Evolutionary conservation across 2,113 vertebrate genomes (phyloP), one percentile per base, ranked within the genome.

Genomic region (Rallus limicola): DNA sequence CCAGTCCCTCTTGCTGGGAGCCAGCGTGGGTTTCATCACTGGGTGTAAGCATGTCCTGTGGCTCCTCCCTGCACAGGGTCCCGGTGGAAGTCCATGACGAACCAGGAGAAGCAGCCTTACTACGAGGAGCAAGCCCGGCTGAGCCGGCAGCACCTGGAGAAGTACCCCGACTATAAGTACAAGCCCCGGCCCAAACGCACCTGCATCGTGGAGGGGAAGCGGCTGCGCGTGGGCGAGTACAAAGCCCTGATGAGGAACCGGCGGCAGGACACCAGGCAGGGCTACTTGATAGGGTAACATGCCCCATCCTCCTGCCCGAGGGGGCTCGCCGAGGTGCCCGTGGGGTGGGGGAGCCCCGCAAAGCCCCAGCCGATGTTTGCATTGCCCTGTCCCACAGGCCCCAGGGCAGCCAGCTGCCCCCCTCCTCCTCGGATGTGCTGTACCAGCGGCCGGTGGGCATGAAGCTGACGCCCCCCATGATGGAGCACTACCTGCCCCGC

Each of bases 41-140:
- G 38, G 13, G 5, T 18, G 8, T 42, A 16, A 82, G 44, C 6
- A 0, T 15, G 1, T 29, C 65, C n/a, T 1, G 0, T 7, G 20
- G 34, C 75, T 69, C 48, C 38, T 68, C 53, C 40, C 7, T 10
- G 3, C 46, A 1, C 80, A 99, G 99, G 99, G 16, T 99, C 99
- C 62, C 98, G 99, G 46, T 99, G 99, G 99, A 99, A 99, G 94
- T 98, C 98, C 90, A 99, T 99, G 99, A 99, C 98, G 16, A 99
- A 99, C 97, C 99, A 99, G 97, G 99, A 99, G 98, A 99, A 99
- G 97, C 99, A 99, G 97, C 99, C 99, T 0, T 99, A 99, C 98
- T 99, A 99, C 0, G 99, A 99, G 95, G 99, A 99, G 93, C 99
- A 99, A 97, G 99, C 99, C 0, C 94, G 99, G 86, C 98, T 99